These are phyloP conservation scores for Macquaria australasica DNA, from an alignment of 2,113 vertebrate genomes.

Conservation along the genomic window DNA sequence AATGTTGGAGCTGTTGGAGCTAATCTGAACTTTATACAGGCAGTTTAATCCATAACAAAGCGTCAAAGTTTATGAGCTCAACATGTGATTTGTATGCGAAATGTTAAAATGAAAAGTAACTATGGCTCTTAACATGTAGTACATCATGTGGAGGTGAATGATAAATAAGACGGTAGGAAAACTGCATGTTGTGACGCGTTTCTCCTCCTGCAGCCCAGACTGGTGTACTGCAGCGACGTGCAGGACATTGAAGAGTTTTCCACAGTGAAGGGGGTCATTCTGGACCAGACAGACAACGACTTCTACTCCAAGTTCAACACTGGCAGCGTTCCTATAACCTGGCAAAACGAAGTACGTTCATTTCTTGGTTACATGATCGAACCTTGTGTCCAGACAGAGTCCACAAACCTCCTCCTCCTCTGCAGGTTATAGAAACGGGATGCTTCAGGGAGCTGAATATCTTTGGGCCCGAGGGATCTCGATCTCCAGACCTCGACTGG, in stretches of 20 bases:
- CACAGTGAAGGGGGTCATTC: constrained; percentile 85
- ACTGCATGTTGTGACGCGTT: not conserved
- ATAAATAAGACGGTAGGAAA: no score
- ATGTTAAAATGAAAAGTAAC: no score
- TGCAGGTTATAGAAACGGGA: constrained; percentile 88
- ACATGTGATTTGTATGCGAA: no score
- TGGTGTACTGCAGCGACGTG: constrained; percentile 90
- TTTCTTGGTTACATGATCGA: not conserved
- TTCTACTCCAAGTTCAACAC: constrained; percentile 89
- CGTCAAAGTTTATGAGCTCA: no score
- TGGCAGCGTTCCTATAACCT: constrained; percentile 84
- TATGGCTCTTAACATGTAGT: no score
- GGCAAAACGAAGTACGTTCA: constrained; percentile 88
- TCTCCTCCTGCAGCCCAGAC: constrained; percentile 78
- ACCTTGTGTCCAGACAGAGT: not conserved
- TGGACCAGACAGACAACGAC: constrained; percentile 81
- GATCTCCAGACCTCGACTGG: constrained; percentile 85
- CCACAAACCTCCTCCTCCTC: not conserved
- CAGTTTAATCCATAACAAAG: no score
- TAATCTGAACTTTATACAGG: no score
- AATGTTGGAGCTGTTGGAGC: no score
- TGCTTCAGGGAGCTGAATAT: constrained; percentile 89
- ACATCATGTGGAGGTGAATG: no score
- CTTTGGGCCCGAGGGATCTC: constrained; percentile 81
- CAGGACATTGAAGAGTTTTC: constrained; percentile 92